Conservation (phyloP, 2,797 vertebrate species). For the Rhodeus uyekii region DNA sequence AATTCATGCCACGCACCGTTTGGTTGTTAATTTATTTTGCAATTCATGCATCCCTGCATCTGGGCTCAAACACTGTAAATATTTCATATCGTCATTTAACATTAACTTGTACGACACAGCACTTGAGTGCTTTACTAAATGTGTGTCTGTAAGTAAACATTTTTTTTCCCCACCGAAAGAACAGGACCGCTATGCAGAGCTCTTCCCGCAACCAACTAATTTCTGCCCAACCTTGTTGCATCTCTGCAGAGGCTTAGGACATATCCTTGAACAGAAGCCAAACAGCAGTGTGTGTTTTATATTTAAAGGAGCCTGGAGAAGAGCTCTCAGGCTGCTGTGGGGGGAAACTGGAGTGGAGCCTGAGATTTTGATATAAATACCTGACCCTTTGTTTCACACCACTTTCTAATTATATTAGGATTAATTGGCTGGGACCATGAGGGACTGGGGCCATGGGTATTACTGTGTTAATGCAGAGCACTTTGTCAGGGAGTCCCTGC, state of each 20-base stretch:
- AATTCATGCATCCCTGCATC: constrained; percentile 23
- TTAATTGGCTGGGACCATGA: constrained; percentile 74
- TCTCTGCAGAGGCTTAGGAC: constrained; percentile 51
- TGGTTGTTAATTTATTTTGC: constrained; percentile 48
- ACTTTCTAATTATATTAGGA: constrained; percentile 78
- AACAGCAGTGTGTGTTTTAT: constrained; percentile 56
- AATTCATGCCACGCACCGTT: constrained; percentile 33
- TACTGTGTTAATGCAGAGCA: constrained; percentile 60
- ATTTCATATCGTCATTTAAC: constrained; percentile 47
- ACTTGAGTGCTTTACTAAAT: constrained; percentile 19
- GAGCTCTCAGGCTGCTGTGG: constrained; percentile 44
- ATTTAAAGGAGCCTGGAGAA: constrained; percentile 55
- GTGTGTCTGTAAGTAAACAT: constrained; percentile 45
- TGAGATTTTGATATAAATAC: constrained; percentile 71
- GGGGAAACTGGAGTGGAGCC: constrained; percentile 41
- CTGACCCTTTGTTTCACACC: constrained; percentile 62
- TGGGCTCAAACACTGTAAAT: constrained; percentile 42
- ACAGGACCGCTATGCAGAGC: constrained; percentile 46
- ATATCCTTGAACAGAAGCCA: constrained; percentile 66
- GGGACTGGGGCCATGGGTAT: constrained; percentile 64
- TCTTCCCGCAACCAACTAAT: constrained; percentile 49
- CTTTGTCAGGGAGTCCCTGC: constrained; percentile 59
- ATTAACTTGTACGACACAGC: constrained; percentile 30
- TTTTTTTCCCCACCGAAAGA: not conserved
- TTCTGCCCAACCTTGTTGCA: constrained; percentile 52